Base-by-base conservation (phyloP, 2,888 invertebrate species). In the Noctua janthina region DNA sequence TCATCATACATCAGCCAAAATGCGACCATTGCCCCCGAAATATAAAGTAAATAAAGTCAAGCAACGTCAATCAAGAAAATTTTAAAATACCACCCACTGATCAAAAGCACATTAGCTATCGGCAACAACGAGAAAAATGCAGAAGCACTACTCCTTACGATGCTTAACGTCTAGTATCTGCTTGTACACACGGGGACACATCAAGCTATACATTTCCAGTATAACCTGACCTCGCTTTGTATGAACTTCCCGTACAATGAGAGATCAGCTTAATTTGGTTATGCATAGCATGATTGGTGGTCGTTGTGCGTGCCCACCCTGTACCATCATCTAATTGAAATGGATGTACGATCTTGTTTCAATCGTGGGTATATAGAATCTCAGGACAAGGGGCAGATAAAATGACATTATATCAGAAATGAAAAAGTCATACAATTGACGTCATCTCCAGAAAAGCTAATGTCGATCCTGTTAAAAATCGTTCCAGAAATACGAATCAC, bases 91-190 rank as follows among this genome's bases (percentile, higher is more conserved):
- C 92, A 90, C 92, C 92, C 88, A 92, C 92, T 91, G 90, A 92
- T 92, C 91, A 89, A 90, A 90, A 91, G 84, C 83, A 90, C 89
- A 90, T 91, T 90, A 90, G 90, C 88, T 85, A 87, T 89, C 89
- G 87, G 85, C 90, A 87, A 80, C 64, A 20, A 23, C 10, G 17
- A 84, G 46, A 0, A 59, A 39, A 20, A 1, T 8, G 4, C 39
- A 88, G 85, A 88, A 85, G 85, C 0, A 6, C 39, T 67, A 87
- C n/a, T 59, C n/a, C 15, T 17, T 5, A 78, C 15, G 17, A 68
- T 6, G 29, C 17, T 8, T 15, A 15, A 43, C 23, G 62, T 29
- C 29, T 4, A 56, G 54, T 54, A 20, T 20, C 8, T 54, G 49
- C 13, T 49, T 49, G 46, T 49, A 15, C 49, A 49, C 49, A 49